Percentiles rank a stretch among this genome's conserved stretches.
These are phyloP conservation scores for Heloderma charlesbogerti DNA, from an alignment of 2,113 vertebrate genomes.

Conservation along the genomic window DNA sequence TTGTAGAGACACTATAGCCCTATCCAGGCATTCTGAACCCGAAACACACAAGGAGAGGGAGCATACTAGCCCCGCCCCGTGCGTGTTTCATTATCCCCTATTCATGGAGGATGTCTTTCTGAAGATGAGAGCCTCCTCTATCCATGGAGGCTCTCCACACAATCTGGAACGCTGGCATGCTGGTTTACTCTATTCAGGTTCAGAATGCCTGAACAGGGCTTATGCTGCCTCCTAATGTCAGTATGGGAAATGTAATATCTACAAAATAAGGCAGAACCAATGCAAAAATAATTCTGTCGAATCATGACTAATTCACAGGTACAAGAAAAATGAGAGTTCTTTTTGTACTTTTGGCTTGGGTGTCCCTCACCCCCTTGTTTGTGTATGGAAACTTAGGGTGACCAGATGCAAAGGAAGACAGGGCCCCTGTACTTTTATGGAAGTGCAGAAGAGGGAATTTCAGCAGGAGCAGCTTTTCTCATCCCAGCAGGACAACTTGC, in stretches of 20 bases:
- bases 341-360: background rate
- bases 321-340: background rate
- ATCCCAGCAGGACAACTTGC: background rate
- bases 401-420: background rate
- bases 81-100: no score
- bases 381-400: background rate
- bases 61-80: no score
- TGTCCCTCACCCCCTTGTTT: background rate
- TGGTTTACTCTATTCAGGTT: no score
- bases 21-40: no score
- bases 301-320: background rate
- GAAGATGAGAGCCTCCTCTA: no score
- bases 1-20: no score
- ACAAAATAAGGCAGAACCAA: background rate
- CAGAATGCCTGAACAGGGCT: no score
- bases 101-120: no score
- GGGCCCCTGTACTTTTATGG: background rate
- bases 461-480: background rate
- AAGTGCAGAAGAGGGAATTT: background rate
- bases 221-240: background rate
- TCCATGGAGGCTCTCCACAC: no score
- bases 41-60: no score
- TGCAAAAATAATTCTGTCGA: background rate
- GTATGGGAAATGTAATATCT: background rate
- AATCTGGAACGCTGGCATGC: no score